Evolutionary conservation across 2,113 vertebrate genomes (phyloP).

Genomic region (Tetrax tetrax): DNA sequence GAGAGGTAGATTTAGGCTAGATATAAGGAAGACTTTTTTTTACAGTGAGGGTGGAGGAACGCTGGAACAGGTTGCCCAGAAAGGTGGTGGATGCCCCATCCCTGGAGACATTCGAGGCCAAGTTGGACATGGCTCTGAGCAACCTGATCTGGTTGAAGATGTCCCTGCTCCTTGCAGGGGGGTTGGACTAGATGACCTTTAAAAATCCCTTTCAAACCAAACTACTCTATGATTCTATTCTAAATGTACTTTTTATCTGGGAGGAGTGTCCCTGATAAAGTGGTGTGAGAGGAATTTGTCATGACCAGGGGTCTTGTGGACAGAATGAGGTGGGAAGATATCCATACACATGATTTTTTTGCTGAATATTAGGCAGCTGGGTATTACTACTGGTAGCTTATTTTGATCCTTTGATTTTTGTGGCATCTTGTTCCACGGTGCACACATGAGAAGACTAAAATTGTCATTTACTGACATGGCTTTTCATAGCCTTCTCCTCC

Average conservation of each 20-base stretch:
- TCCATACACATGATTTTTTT: neutral
- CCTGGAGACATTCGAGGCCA: too few relatives aligned
- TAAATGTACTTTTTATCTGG: neutral
- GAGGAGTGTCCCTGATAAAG: neutral
- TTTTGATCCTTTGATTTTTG: slow-evolving; percentile 4
- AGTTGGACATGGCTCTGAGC: too few relatives aligned
- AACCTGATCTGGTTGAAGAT: too few relatives aligned
- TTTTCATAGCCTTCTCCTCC: neutral
- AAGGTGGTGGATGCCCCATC: too few relatives aligned
- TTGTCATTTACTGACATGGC: neutral
- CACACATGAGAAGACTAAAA: neutral
- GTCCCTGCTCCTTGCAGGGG: too few relatives aligned
- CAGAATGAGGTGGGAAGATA: neutral
- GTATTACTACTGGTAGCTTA: neutral
- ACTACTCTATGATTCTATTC: too few relatives aligned
- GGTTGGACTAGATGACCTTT: too few relatives aligned
- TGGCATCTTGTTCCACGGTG: neutral
- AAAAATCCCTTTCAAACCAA: too few relatives aligned
- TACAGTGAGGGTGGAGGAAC: too few relatives aligned
- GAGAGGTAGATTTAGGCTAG: too few relatives aligned
- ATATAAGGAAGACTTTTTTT: too few relatives aligned
- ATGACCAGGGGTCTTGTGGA: neutral
- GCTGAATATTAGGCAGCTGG: neutral
- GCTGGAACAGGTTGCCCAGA: too few relatives aligned
- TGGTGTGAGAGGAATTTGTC: neutral